Evolutionary conservation across 30 jellyfish, hydroid and myxozoan species (phyloP).

Genomic region (Morbakka virulenta): DNA sequence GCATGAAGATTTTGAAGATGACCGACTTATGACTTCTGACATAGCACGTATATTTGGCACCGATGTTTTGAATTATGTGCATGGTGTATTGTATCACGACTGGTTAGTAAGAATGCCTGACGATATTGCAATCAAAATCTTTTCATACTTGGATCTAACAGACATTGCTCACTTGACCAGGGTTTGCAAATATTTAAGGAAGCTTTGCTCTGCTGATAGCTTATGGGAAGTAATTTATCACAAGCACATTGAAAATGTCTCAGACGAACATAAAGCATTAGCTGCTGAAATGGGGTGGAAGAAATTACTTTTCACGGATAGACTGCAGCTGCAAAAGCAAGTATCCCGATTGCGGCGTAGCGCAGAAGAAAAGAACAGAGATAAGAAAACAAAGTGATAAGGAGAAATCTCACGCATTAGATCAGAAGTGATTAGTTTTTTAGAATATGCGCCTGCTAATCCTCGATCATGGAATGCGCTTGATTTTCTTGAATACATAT

Average conservation of each 20-base stretch:
- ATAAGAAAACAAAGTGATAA: constrained; percentile 1
- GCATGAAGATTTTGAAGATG: constrained; percentile 79
- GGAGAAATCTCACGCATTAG: too few species aligned
- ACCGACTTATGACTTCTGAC: constrained; percentile 62
- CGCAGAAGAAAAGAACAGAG: constrained; percentile 44
- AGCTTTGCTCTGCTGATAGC: constrained; percentile 60
- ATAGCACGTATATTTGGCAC: constrained; percentile 70
- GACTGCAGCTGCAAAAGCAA: constrained; percentile 78
- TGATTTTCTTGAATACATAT: too few species aligned
- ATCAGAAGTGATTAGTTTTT: too few species aligned
- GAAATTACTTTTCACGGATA: constrained; percentile 72
- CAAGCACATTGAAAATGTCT: constrained; percentile 31
- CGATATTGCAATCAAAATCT: constrained; percentile 35
- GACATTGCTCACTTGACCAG: constrained; percentile 56
- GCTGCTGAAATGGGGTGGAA: constrained; percentile 81
- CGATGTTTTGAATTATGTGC: constrained; percentile 56
- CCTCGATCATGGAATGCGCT: too few species aligned
- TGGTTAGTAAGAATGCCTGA: constrained; percentile 85
- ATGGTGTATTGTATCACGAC: constrained; percentile 64
- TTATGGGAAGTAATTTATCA: constrained; percentile 65
- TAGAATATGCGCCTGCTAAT: too few species aligned
- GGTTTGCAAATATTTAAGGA: constrained; percentile 53
- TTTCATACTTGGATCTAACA: constrained; percentile 49
- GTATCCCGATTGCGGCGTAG: constrained; percentile 79
- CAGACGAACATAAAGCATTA: constrained; percentile 42